phyloP scores from a whole-genome alignment of 2,797 vertebrate genomes.

The Pogonophryne albipinna region DNA sequence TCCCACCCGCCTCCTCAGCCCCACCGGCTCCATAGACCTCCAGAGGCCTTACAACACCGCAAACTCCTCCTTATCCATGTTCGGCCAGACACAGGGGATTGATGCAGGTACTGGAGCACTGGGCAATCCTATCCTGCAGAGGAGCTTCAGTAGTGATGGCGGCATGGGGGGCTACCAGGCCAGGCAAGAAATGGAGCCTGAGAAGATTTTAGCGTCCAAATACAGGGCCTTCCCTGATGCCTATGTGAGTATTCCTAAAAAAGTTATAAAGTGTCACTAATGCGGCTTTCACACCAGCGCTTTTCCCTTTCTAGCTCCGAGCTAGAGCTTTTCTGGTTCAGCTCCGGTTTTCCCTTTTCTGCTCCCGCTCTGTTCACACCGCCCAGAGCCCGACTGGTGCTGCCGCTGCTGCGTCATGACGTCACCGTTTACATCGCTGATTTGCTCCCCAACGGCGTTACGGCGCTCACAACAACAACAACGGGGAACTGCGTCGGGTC shows the following conservation, averaged over 20 bases:
- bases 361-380: too few relatives aligned
- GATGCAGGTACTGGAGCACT: conserved; percentile 1
- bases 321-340: too few relatives aligned
- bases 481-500: too few relatives aligned
- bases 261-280: background rate
- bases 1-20: conserved; percentile 54
- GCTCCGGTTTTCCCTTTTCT: too few relatives aligned
- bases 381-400: too few relatives aligned
- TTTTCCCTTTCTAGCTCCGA: too few relatives aligned
- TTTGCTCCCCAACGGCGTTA: too few relatives aligned
- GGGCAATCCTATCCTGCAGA: conserved; percentile 65
- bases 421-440: too few relatives aligned
- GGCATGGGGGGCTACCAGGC: conserved; percentile 32
- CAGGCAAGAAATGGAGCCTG: conserved; percentile 53
- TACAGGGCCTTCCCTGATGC: conserved; percentile 87
- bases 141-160: conserved; percentile 69
- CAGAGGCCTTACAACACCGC: conserved; percentile 41
- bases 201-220: conserved; percentile 60
- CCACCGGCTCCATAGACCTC: conserved; percentile 58
- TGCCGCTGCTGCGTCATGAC: too few relatives aligned
- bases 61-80: conserved; percentile 43
- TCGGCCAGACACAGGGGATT: conserved; percentile 34
- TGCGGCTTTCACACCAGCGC: too few relatives aligned
- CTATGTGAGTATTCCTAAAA: conserved; percentile 81
- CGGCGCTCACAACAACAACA: too few relatives aligned